A percentile compares a stretch with the other conserved stretches of the same genome.
Conservation (phyloP, 2,888 invertebrate species). For the Standfussiana lucernea region DNA sequence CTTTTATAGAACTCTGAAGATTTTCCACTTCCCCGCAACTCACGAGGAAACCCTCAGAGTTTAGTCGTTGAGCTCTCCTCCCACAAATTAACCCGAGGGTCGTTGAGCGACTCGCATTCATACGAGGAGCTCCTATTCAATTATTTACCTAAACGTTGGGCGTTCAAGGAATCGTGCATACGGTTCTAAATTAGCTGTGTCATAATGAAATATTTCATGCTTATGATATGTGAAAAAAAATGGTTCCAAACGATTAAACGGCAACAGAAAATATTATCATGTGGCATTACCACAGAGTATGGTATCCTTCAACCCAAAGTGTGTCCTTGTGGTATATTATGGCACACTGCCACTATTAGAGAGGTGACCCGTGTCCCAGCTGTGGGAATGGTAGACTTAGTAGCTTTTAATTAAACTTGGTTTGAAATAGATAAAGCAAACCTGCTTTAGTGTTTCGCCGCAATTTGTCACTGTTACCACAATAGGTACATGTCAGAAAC, state of each 20-base stretch:
- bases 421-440: background rate
- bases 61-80: conserved; percentile 54
- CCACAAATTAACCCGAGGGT: conserved; percentile 57
- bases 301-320: background rate
- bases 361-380: background rate
- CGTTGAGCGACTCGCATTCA: conserved; percentile 54
- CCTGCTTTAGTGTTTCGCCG: background rate
- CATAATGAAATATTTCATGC: background rate
- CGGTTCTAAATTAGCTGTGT: background rate
- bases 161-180: conserved; percentile 5
- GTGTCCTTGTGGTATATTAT: background rate
- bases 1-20: background rate
- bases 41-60: conserved; percentile 24
- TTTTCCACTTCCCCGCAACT: background rate
- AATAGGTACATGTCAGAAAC: background rate
- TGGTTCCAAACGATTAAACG: background rate
- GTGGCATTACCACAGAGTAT: background rate
- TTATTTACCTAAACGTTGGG: conserved; percentile 50
- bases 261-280: background rate
- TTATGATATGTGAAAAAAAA: background rate
- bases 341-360: background rate
- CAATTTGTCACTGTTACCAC: background rate
- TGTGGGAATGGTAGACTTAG: background rate
- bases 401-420: background rate
- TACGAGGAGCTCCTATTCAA: conserved; percentile 48